Base-by-base conservation (phyloP, 2,888 invertebrate genomes). In the Sussaba pulchella region DNA sequence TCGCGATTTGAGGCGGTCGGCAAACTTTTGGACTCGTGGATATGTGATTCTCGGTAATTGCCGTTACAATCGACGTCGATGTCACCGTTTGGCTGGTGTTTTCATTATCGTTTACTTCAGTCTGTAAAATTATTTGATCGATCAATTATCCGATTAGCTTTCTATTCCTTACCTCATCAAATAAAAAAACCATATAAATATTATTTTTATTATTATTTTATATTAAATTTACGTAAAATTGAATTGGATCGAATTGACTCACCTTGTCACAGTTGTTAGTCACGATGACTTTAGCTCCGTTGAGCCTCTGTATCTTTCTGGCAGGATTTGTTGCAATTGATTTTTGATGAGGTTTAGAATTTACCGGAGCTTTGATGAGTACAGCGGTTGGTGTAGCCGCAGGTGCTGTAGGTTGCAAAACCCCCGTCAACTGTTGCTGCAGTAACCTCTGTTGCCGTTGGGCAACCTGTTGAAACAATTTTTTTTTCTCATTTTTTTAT, bases 371-470 rank as follows among this genome's bases (percentile, higher is more conserved):
- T 81, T 89, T 88, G 61, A 84, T 78, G 75, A 89, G 86, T 74
- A 87, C 82, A 70, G 88, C 88, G 21, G 90, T 87, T 24, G 89
- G 90, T 21, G 87, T 89, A 52, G 90, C 91, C 43, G 87, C 83
- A 41, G 89, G 89, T 64, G 90, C 87, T 50, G 89, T 82, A 47
- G 89, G 88, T 47, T 87, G 81, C 43, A 86, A 78, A 61, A 85
- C 89, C 26, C 87, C 90, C 80, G 91, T 89, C 76, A 93, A 90
- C 85, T 94, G 94, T 85, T 94, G 94, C 54, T 94, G 93, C 59
- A 94, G 89, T 75, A 95, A 93, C 87, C 94, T 93, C 81, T 93
- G 93, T 80, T 94, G 94, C 86, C 96, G 94, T 86, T 96, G 96
- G 0, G 94, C 95, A 78, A 95, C 95, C 95, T 95, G 88, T 57